Evolutionary conservation across 2,888 invertebrate genomes (phyloP), one percentile per base, ranked within the genome.

Genomic region (Therioaphis trifolii): DNA sequence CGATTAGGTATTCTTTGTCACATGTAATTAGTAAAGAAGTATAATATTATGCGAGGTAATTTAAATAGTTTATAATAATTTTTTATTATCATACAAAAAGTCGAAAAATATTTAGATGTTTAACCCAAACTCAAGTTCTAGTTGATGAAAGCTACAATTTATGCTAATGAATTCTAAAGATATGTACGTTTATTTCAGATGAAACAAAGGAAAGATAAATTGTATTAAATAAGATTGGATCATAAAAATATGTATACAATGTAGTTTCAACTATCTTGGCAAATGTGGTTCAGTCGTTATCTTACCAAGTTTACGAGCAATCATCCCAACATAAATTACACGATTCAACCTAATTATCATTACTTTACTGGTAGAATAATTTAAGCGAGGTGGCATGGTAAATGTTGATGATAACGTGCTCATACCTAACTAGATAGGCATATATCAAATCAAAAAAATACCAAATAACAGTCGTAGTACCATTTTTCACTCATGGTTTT

Each of bases 231-330:
- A 21, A 72, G 49, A 43, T 72, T 72, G 71, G 27, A 29, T 72
- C 35, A 21, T 72, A 72, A 72, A 72, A 52, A 72, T 55, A 27
- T 52, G 27, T 71, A 52, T 61, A 75, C n/a, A 43, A 75, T 35
- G 75, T 75, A 27, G 43, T 43, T 75, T 43, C 27, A 43, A 58
- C 75, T 27, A 61, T 75, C 18, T 75, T 24, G 43, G 61, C 58
- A 61, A 61, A 24, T 14, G 18, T 7, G 18, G 14, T 52, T 29
- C 5, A 29, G 12, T 12, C n/a, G 14, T 61, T 58, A 74, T 74
- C 35, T 55, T n/a, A n/a, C 27, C 12, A n/a, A n/a, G 58, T 61
- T 76, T n/a, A 18, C 43, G 21, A n/a, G 14, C 24, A 18, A 61
- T 46, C 7, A 18, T 43, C 43, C n/a, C n/a, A 29, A 21, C 43